These are phyloP conservation scores for Drosophila antonietae DNA, from an alignment of 2,888 invertebrate species.

Conservation along the genomic window DNA sequence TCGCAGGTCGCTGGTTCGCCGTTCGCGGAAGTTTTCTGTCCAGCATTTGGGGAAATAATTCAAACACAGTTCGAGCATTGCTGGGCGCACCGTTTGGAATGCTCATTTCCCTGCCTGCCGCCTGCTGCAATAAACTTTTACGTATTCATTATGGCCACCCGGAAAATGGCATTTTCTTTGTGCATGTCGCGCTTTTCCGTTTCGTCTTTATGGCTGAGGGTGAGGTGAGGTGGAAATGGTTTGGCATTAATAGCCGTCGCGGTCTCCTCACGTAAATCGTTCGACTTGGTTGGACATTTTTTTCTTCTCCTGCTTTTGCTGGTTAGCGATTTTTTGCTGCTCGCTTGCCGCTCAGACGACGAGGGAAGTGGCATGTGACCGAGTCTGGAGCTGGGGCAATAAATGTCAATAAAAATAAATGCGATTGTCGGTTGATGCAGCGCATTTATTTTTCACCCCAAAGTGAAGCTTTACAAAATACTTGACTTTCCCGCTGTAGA, in stretches of 20 bases:
- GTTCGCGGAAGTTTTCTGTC: constrained; percentile 43
- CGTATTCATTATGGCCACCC: constrained; percentile 76
- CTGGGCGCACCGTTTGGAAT: constrained; percentile 43
- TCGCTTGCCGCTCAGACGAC: constrained; percentile 1
- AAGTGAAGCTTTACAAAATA: constrained; percentile 44
- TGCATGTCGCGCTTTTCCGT: constrained; percentile 62
- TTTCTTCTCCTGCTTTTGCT: constrained; percentile 14
- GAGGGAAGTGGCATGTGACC: not conserved
- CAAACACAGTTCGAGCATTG: constrained; percentile 34
- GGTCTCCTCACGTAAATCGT: constrained; percentile 75
- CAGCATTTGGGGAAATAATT: constrained; percentile 47
- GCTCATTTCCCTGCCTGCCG: constrained; percentile 23
- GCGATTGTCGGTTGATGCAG: constrained; percentile 65
- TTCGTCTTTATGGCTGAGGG: constrained; percentile 31
- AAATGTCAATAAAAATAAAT: constrained; percentile 77
- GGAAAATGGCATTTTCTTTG: constrained; percentile 77
- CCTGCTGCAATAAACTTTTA: constrained; percentile 72
- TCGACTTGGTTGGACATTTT: constrained; percentile 58
- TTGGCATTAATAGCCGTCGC: constrained; percentile 68
- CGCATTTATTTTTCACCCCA: constrained; percentile 45
- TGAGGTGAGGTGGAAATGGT: constrained; percentile 27
- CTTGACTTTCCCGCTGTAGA: constrained; percentile 48
- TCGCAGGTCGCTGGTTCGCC: not conserved
- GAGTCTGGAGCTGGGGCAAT: constrained; percentile 20
- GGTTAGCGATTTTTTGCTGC: constrained; percentile 47